phyloP scores from a whole-genome alignment of 35 echinoderm and acorn worm genomes.

The Ptychodera flava region DNA sequence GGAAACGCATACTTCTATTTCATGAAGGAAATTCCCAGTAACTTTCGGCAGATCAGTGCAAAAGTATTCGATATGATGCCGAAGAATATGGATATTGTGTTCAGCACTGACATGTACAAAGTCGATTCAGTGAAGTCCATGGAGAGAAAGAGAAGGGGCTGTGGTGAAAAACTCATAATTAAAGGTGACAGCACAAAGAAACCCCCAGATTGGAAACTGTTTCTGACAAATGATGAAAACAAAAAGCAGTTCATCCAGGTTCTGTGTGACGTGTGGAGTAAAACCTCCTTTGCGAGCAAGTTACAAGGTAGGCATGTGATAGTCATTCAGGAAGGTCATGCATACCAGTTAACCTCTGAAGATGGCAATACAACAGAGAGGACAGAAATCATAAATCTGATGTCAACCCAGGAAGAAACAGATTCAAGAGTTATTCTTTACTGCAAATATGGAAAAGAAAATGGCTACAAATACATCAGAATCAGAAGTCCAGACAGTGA shows the following conservation, averaged over 20 bases:
- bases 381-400: conserved; percentile 8
- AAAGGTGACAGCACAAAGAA: conserved; percentile 6
- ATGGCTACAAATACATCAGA: neutral
- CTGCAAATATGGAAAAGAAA: conserved; percentile 12
- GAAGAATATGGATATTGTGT: conserved; percentile 5
- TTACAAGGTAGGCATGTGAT: neutral
- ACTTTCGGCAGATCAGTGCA: conserved; percentile 20
- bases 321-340: neutral
- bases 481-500: conserved; percentile 36
- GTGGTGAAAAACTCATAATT: conserved; percentile 24
- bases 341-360: neutral
- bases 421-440: conserved; percentile 51
- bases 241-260: conserved; percentile 27
- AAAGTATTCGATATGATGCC: conserved; percentile 20
- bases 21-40: conserved; percentile 15
- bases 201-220: conserved; percentile 19
- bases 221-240: conserved; percentile 43
- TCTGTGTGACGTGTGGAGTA: neutral
- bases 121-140: conserved; percentile 5
- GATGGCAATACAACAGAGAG: conserved; percentile 7
- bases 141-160: conserved; percentile 26
- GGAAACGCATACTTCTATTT: conserved; percentile 27
- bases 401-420: conserved; percentile 39
- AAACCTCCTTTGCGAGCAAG: neutral
- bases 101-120: conserved; percentile 2